Evolutionary conservation across 2,113 vertebrate genomes (phyloP).

Genomic region (Megaceryle torquata): DNA sequence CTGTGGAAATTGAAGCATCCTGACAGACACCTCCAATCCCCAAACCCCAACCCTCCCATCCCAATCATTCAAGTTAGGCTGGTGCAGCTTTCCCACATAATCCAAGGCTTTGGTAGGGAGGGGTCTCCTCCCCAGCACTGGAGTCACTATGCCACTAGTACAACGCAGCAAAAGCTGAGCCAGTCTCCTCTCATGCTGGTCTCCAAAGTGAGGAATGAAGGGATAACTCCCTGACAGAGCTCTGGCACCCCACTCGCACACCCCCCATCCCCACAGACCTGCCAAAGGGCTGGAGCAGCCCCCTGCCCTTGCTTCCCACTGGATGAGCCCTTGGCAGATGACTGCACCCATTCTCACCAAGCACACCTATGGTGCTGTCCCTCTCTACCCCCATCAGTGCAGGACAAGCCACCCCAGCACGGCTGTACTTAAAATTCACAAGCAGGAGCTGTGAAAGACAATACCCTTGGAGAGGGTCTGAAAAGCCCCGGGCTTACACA

Average conservation of each 20-base stretch:
- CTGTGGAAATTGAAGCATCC: background rate
- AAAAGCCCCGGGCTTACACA: conserved; percentile 59
- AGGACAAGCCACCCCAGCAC: background rate
- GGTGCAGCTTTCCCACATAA: background rate
- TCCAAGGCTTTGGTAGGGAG: background rate
- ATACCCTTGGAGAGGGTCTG: conserved; percentile 56
- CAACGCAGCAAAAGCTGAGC: background rate
- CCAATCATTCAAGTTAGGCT: background rate
- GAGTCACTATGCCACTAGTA: background rate
- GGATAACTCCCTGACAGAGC: background rate
- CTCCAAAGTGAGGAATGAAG: background rate
- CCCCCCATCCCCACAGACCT: background rate
- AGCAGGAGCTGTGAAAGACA: conserved; percentile 61
- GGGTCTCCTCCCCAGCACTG: background rate
- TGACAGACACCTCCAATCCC: background rate
- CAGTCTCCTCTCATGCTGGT: background rate
- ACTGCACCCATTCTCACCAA: background rate
- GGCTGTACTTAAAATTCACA: conserved; percentile 51
- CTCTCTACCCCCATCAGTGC: background rate
- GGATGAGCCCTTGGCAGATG: background rate
- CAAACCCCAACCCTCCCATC: background rate
- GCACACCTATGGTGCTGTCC: background rate
- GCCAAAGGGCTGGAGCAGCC: background rate
- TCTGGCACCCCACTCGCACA: background rate
- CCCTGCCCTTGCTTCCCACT: background rate